These are phyloP conservation scores for Alcis repandata DNA, from an alignment of 2,888 invertebrate genomes.

Conservation along the genomic window DNA sequence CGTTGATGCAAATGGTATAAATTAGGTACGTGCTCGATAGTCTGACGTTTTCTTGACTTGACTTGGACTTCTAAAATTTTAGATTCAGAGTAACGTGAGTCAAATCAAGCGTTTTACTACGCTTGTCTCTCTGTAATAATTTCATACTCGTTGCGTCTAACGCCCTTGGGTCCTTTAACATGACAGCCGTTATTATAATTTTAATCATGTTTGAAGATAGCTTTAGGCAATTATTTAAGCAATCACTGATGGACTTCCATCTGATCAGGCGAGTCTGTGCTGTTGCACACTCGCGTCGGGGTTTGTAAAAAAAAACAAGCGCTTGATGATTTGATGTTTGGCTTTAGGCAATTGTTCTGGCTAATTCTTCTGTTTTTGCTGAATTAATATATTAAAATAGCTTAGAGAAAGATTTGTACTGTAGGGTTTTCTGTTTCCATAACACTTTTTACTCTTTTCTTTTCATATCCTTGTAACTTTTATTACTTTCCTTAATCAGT, in stretches of 20 bases:
- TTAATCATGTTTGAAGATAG: constrained; percentile 33
- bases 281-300: background rate
- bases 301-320: constrained; percentile 1
- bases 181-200: constrained; percentile 29
- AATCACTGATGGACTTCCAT: constrained; percentile 19
- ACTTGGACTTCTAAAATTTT: too few species aligned
- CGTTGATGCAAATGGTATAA: too few species aligned
- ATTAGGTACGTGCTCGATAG: background rate
- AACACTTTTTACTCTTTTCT: too few species aligned
- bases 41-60: too few species aligned
- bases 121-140: background rate
- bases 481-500: too few species aligned
- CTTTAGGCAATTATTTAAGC: constrained; percentile 28
- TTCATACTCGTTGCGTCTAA: background rate
- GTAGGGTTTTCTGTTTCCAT: too few species aligned
- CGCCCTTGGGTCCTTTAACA: constrained; percentile 39
- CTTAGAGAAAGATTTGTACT: too few species aligned
- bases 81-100: too few species aligned
- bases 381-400: too few species aligned
- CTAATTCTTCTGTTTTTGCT: background rate
- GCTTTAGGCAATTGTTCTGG: constrained; percentile 4
- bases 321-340: background rate
- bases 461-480: too few species aligned
- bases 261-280: constrained; percentile 14
- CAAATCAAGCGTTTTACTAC: background rate